Percentiles rank a stretch among this genome's conserved stretches.
Evolutionary conservation across 2,113 vertebrate genomes (phyloP).

Genomic region (Misgurnus mizolepis): DNA sequence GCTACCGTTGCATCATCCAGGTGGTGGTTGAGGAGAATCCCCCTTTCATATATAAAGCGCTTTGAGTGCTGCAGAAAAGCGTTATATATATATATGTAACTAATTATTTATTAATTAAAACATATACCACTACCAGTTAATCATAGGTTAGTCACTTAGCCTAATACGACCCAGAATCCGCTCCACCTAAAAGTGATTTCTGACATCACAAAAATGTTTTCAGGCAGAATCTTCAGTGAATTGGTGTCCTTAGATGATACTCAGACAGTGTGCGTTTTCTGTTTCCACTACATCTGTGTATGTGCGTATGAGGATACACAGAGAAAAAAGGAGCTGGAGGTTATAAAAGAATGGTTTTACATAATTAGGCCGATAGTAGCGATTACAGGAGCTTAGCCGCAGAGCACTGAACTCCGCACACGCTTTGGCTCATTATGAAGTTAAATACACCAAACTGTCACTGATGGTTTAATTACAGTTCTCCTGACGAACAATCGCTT

Average conservation of each 20-base stretch:
- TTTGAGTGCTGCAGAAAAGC: no score
- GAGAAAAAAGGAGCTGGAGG: constrained; percentile 51
- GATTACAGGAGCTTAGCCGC: constrained; percentile 75
- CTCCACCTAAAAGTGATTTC: background rate
- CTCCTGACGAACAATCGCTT: constrained; percentile 68
- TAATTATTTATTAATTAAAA: no score
- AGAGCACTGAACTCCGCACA: constrained; percentile 70
- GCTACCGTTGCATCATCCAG: no score
- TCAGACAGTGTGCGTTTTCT: constrained; percentile 2
- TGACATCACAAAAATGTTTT: background rate
- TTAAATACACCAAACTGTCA: constrained; percentile 77
- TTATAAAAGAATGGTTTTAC: constrained; percentile 75
- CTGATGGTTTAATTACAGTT: constrained; percentile 77
- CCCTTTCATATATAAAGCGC: no score
- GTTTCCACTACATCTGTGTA: constrained; percentile 25
- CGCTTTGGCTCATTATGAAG: constrained; percentile 74
- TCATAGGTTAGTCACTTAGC: no score
- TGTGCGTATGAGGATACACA: constrained; percentile 52
- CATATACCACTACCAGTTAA: no score
- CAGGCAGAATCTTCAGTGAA: background rate
- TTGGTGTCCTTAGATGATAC: background rate
- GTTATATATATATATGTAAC: no score
- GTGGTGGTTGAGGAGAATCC: no score
- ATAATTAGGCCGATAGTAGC: constrained; percentile 79
- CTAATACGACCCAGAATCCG: no score